Evolutionary conservation across 1,140 invertebrate genomes (phyloP).

Genomic region (Musca vetustissima): DNA sequence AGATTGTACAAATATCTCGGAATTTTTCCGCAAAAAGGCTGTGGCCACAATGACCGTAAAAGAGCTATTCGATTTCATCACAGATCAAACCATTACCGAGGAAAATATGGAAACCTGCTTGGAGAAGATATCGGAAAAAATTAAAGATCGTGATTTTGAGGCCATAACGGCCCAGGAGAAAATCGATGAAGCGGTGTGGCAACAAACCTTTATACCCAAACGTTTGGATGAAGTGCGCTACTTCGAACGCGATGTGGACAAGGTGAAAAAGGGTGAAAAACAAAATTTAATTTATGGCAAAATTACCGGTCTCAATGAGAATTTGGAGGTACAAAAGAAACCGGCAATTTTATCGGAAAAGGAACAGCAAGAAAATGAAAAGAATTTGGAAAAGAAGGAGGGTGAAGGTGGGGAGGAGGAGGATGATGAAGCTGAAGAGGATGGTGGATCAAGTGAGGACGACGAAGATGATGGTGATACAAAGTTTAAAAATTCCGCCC

Average conservation of each 20-base stretch:
- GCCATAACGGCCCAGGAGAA: constrained; percentile 70
- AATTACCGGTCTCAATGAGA: constrained; percentile 78
- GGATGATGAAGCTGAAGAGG: constrained; percentile 56
- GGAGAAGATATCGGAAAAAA: constrained; percentile 69
- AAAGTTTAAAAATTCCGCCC: constrained; percentile 68
- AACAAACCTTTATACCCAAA: constrained; percentile 92
- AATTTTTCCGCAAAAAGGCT: constrained; percentile 88
- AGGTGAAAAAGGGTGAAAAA: constrained; percentile 73
- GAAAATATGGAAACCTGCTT: constrained; percentile 81
- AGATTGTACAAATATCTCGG: constrained; percentile 91
- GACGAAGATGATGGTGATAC: constrained; percentile 58
- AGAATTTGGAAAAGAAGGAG: constrained; percentile 33
- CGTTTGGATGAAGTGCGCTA: constrained; percentile 89
- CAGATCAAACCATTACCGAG: constrained; percentile 81
- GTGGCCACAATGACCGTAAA: constrained; percentile 89
- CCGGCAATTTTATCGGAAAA: constrained; percentile 58
- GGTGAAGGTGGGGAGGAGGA: constrained; percentile 55
- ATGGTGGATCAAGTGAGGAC: constrained; percentile 46
- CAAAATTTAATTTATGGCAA: constrained; percentile 81
- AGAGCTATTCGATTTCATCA: constrained; percentile 95
- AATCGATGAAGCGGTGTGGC: constrained; percentile 89
- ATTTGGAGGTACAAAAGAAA: constrained; percentile 70
- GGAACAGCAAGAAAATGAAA: constrained; percentile 13
- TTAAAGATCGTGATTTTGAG: constrained; percentile 62
- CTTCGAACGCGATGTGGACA: constrained; percentile 84